Percentiles rank a stretch among this genome's conserved stretches.
phyloP scores from a whole-genome alignment of 2,113 vertebrate genomes.

The Cyprinodon brontotheroides region DNA sequence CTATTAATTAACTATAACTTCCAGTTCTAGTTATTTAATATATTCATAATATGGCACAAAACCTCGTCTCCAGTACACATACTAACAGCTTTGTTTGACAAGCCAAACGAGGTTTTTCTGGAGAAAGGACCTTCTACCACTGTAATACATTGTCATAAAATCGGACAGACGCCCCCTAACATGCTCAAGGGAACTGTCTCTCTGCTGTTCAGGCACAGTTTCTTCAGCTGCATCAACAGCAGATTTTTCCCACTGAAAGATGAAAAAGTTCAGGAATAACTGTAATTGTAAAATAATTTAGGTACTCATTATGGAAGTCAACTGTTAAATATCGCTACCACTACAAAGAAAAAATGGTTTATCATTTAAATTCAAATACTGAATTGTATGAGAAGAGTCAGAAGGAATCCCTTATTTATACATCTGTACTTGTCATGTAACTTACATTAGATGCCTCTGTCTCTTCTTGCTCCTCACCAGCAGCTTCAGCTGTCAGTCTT shows the following conservation, averaged over 20 bases:
- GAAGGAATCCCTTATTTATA: not conserved
- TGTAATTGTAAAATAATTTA: not conserved
- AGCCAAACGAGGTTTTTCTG: not conserved
- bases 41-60: too few species aligned
- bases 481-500: not conserved
- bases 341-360: not conserved
- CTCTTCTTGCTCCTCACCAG: not conserved
- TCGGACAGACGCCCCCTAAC: not conserved
- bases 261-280: not conserved
- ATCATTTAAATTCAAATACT: not conserved
- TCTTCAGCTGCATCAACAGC: conserved; percentile 1
- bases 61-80: too few species aligned
- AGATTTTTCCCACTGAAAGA: not conserved
- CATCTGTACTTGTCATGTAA: not conserved
- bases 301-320: not conserved
- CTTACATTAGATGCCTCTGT: not conserved
- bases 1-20: too few species aligned
- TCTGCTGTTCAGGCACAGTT: not conserved
- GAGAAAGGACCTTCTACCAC: not conserved
- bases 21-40: too few species aligned
- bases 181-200: not conserved
- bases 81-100: not conserved
- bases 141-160: not conserved
- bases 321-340: too few species aligned
- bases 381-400: not conserved